Base-by-base conservation (phyloP, 2,888 invertebrate genomes). In the Idaea straminata region DNA sequence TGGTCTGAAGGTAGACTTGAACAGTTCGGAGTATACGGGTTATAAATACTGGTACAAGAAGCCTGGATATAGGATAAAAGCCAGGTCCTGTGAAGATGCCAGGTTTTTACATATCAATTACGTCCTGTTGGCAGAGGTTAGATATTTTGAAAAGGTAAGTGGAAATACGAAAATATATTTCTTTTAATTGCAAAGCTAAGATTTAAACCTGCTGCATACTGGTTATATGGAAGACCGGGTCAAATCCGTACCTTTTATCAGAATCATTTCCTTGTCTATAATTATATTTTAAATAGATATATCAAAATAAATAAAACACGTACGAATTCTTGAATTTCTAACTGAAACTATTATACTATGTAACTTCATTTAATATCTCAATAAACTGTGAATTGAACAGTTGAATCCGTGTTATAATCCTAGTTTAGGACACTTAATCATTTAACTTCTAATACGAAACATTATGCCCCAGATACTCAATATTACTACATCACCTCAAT, bases 101-200 rank as follows among this genome's bases (percentile, higher is more conserved):
- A 89, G 95, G 72, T 95, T 94, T 83, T 91, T 96, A 76, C 94
- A 95, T 80, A 91, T 96, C 78, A 95, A 94, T 83, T 94, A 92
- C 81, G 86, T 93, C 69, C 91, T 96, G 72, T 88, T 95, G 77
- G 94, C 94, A 10, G 94, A 95, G 77, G 93, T 95, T 71, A 89
- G 85, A 68, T 91, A 93, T 80, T 95, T 96, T 82, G 95, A 96
- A 85, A 92, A 95, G 95, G 96, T 96, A 86, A 91, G 91, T 83
- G 57, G n/a, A 5, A 38, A 10, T 38, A 10, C 13, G 38, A 13
- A 47, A 13, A 10, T 10, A 10, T 47, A 13, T 25, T 25, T 25
- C 25, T 36, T 36, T 36, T 36, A 36, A 5, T 36, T 10, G 36
- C 36, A 36, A 7, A 36, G 6, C 36, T 36, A 25, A 25, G 25